Conservation (phyloP, 2,888 invertebrate species). For the Ephialtes manifestator region DNA sequence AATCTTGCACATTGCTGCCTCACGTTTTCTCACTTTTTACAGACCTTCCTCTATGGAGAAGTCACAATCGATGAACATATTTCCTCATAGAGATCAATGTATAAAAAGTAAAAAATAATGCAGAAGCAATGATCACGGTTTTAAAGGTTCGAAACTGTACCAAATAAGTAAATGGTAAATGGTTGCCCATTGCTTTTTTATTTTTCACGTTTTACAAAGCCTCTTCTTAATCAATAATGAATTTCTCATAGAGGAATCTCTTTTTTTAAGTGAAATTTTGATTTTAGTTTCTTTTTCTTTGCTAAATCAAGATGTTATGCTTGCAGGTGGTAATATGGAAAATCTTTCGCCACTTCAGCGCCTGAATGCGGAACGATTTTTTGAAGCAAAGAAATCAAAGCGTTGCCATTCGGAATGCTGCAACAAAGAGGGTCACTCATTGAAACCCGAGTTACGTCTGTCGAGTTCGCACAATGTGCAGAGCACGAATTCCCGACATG, state of each 20-base stretch:
- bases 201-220: too few relatives aligned
- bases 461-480: conserved; percentile 67
- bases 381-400: conserved; percentile 76
- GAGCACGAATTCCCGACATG: conserved; percentile 70
- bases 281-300: conserved; percentile 9
- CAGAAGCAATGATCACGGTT: too few relatives aligned
- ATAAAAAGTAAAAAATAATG: too few relatives aligned
- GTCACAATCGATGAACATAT: too few relatives aligned
- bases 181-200: too few relatives aligned
- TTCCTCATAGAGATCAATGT: too few relatives aligned
- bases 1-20: too few relatives aligned
- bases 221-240: not conserved
- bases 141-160: too few relatives aligned
- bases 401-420: conserved; percentile 79
- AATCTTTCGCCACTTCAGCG: conserved; percentile 78
- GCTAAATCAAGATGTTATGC: not conserved
- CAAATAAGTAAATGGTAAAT: too few relatives aligned
- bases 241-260: not conserved
- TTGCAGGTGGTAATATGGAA: conserved; percentile 80
- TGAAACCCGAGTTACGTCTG: conserved; percentile 73
- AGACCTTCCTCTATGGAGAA: too few relatives aligned
- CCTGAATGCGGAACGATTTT: conserved; percentile 79
- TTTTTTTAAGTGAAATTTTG: too few relatives aligned
- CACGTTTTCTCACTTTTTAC: too few relatives aligned
- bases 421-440: conserved; percentile 74